Percentiles rank a stretch among this genome's conserved stretches.
Evolutionary conservation across 2,113 vertebrate species (phyloP).

Genomic region (Marmota monax): DNA sequence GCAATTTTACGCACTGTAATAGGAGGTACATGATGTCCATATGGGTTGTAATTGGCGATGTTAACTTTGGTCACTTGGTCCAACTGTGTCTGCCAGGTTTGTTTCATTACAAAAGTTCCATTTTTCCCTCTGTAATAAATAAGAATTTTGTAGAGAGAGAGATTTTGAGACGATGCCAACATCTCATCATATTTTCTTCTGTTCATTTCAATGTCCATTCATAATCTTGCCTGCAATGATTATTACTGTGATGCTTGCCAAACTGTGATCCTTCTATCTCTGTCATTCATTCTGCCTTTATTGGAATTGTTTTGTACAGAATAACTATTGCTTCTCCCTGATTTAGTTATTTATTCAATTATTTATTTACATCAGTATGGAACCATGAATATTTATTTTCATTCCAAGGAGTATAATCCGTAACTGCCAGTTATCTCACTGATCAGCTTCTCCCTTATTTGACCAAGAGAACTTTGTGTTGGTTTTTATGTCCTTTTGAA

Average conservation of each 20-base stretch:
- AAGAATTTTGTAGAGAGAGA: not conserved
- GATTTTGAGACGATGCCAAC: not conserved
- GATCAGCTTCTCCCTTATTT: not conserved
- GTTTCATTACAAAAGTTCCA: not conserved
- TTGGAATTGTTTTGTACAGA: not conserved
- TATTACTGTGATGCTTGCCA: not conserved
- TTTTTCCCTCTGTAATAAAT: not conserved
- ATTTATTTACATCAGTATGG: not conserved
- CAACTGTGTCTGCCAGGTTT: not conserved
- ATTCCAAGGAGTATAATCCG: not conserved
- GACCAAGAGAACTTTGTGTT: not conserved
- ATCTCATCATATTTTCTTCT: not conserved
- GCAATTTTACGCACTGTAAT: not conserved
- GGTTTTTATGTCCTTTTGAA: not conserved
- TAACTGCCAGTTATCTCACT: not conserved
- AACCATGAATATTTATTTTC: not conserved
- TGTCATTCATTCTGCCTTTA: not conserved
- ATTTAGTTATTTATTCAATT: not conserved
- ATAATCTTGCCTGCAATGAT: not conserved
- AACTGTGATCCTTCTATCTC: not conserved
- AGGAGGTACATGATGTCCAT: not conserved
- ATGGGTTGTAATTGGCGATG: not conserved
- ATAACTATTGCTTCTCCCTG: not conserved
- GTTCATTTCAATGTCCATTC: not conserved
- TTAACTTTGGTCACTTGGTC: not conserved